A percentile compares a stretch with the other conserved stretches of the same genome.
Conservation (phyloP, 2,797 vertebrate species). For the Okamejei kenojei region DNA sequence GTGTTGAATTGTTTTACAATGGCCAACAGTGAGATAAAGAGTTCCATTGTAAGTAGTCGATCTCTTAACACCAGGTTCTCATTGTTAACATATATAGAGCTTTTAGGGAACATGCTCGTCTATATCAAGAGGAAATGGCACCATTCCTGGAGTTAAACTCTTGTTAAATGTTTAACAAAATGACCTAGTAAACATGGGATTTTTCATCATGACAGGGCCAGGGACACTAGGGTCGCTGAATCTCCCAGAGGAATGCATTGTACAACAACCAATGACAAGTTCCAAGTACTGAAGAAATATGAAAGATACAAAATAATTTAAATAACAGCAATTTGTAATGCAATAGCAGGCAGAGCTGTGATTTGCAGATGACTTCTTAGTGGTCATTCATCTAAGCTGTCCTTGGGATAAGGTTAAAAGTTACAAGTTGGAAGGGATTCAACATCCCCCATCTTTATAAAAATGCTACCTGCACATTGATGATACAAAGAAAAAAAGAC, state of each 20-base stretch:
- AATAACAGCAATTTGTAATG: slow-evolving; percentile 2
- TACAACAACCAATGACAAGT: neutral
- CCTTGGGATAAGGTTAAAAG: neutral
- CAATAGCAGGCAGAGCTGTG: too few relatives aligned
- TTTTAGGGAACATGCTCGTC: neutral
- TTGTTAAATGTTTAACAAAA: slow-evolving; percentile 11
- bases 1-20: neutral
- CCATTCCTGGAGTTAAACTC: neutral
- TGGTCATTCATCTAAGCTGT: neutral
- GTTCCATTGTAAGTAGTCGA: neutral
- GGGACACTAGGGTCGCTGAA: neutral
- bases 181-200: neutral
- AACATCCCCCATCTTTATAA: neutral
- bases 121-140: neutral
- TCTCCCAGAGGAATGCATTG: neutral
- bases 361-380: neutral
- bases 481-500: neutral
- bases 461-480: neutral
- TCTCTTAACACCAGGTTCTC: neutral
- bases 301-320: neutral
- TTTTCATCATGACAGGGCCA: neutral
- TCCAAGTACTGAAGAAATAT: neutral
- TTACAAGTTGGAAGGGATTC: neutral
- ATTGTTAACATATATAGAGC: neutral
- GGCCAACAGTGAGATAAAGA: neutral